Evolutionary conservation across 2,113 vertebrate genomes (phyloP).

Genomic region (Poecilia latipinna): DNA sequence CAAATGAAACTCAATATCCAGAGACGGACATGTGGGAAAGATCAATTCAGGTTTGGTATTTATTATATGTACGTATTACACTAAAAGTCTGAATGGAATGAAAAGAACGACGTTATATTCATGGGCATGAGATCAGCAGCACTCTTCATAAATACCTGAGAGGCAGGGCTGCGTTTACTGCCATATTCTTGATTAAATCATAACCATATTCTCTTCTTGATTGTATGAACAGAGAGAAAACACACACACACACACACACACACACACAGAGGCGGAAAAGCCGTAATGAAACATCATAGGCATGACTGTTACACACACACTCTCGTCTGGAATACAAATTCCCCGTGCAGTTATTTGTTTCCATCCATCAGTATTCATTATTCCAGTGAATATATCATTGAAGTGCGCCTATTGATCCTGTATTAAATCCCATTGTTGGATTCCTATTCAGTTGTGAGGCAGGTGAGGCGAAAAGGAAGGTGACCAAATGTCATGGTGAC

Average conservation of each 20-base stretch:
- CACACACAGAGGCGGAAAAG: constrained; percentile 47
- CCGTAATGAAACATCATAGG: constrained; percentile 71
- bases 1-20: constrained; percentile 62
- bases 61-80: constrained; percentile 69
- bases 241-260: neutral
- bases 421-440: constrained; percentile 76
- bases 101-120: constrained; percentile 70
- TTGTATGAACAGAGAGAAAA: constrained; percentile 57
- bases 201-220: constrained; percentile 72
- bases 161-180: constrained; percentile 58
- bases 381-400: constrained; percentile 71
- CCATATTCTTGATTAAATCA: constrained; percentile 75
- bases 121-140: constrained; percentile 59
- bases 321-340: constrained; percentile 69
- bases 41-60: constrained; percentile 77
- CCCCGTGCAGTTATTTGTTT: constrained; percentile 71
- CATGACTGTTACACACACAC: constrained; percentile 55
- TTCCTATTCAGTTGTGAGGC: constrained; percentile 66
- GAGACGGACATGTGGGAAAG: constrained; percentile 64
- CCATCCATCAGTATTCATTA: constrained; percentile 75
- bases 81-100: constrained; percentile 71
- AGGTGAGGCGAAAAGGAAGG: constrained; percentile 61
- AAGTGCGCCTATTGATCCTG: constrained; percentile 74
- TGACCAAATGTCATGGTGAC: constrained; percentile 79
- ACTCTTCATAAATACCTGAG: constrained; percentile 72